These are phyloP conservation scores for Diloba caeruleocephala DNA, from an alignment of 2,888 invertebrate genomes.

Conservation along the genomic window DNA sequence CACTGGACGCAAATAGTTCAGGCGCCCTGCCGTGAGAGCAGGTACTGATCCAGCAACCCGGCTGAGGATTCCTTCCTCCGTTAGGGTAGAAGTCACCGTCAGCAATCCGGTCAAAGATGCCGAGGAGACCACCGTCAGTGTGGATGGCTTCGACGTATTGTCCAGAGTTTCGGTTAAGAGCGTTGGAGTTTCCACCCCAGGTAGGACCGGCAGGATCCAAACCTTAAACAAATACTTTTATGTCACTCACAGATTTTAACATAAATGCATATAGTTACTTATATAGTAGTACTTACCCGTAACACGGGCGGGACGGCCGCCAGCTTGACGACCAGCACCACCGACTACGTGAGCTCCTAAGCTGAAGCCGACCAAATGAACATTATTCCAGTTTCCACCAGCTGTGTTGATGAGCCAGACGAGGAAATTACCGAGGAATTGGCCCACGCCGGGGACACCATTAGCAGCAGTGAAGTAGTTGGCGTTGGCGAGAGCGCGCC, in stretches of 20 bases:
- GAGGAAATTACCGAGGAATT: constrained; percentile 69
- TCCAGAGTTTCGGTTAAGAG: constrained; percentile 60
- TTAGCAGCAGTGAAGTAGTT: constrained; percentile 56
- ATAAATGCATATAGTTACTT: too few relatives aligned
- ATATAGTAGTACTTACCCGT: constrained; percentile 63
- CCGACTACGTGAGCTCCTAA: constrained; percentile 79
- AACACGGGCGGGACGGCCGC: constrained; percentile 62
- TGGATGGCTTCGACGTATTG: constrained; percentile 75
- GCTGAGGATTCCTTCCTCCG: constrained; percentile 71
- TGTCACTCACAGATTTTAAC: too few relatives aligned
- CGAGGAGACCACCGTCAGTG: constrained; percentile 70
- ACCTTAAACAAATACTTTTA: constrained; percentile 10
- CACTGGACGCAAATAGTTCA: constrained; percentile 68
- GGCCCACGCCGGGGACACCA: constrained; percentile 68
- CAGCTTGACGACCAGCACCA: constrained; percentile 66
- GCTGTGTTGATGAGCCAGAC: constrained; percentile 68
- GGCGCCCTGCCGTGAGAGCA: constrained; percentile 73
- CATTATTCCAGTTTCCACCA: constrained; percentile 72
- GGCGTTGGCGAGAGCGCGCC: constrained; percentile 61
- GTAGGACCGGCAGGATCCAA: constrained; percentile 76
- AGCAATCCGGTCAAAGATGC: constrained; percentile 63
- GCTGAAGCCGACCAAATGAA: constrained; percentile 78
- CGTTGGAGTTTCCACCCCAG: constrained; percentile 62
- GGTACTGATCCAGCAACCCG: constrained; percentile 68
- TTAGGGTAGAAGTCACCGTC: constrained; percentile 76